These are phyloP conservation scores for Drosophila varians DNA, from an alignment of 1,140 invertebrate genomes.

Conservation along the genomic window DNA sequence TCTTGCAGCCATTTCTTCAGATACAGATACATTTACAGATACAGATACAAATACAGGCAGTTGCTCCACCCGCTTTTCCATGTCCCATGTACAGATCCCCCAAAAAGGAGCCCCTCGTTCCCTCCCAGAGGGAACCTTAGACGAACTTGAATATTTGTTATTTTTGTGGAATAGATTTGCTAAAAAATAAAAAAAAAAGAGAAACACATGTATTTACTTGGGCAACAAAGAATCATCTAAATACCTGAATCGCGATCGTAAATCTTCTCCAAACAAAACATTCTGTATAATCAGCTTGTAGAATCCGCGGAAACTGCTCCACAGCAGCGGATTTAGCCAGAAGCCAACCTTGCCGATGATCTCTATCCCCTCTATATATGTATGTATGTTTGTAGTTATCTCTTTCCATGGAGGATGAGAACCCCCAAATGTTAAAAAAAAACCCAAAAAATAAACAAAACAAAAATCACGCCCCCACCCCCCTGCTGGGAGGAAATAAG, in stretches of 20 bases:
- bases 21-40: not conserved
- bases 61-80: slow-evolving; percentile 32
- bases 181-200: not conserved
- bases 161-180: not conserved
- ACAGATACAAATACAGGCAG: slow-evolving; percentile 6
- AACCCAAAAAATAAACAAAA: not conserved
- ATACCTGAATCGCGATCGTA: slow-evolving; percentile 13
- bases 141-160: not conserved
- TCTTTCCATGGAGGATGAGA: slow-evolving; percentile 12
- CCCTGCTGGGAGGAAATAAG: slow-evolving; percentile 10
- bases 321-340: slow-evolving; percentile 29
- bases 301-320: slow-evolving; percentile 33
- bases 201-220: not conserved
- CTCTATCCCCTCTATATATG: slow-evolving; percentile 1
- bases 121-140: not conserved
- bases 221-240: slow-evolving; percentile 4
- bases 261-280: slow-evolving; percentile 19
- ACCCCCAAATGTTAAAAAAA: not conserved
- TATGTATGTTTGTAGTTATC: too few species aligned
- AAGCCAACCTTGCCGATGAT: slow-evolving; percentile 38
- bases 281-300: slow-evolving; percentile 4
- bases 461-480: too few species aligned
- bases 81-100: slow-evolving; percentile 1
- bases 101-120: not conserved
- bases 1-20: slow-evolving; percentile 65